These are phyloP conservation scores for Isaurus tuberculatus DNA, from an alignment of 92 coral and sea anemone species.

Conservation along the genomic window DNA sequence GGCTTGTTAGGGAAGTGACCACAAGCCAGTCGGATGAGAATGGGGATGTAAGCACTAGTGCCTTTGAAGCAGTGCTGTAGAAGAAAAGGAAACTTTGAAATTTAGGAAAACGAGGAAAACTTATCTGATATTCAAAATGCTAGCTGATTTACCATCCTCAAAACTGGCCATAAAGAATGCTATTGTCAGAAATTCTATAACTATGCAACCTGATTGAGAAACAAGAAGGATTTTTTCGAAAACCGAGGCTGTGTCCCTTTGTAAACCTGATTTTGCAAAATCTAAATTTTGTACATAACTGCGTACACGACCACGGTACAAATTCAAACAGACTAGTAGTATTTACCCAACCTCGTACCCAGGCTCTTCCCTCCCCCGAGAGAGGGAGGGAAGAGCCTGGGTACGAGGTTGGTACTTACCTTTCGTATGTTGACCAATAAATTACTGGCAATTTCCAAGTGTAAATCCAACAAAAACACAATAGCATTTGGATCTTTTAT, in stretches of 20 bases:
- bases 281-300: too few relatives aligned
- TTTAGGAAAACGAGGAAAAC: not conserved
- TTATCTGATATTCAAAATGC: too few relatives aligned
- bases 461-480: slow-evolving; percentile 69
- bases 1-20: slow-evolving; percentile 55
- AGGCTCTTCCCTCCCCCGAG: too few relatives aligned
- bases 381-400: too few relatives aligned
- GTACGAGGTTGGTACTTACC: slow-evolving; percentile 63
- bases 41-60: slow-evolving; percentile 67
- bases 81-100: not conserved
- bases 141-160: too few relatives aligned
- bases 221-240: too few relatives aligned
- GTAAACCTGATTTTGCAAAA: too few relatives aligned
- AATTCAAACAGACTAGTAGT: too few relatives aligned
- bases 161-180: not conserved
- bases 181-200: not conserved
- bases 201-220: not conserved
- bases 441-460: slow-evolving; percentile 68
- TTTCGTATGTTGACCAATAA: slow-evolving; percentile 71
- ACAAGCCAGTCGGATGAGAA: slow-evolving; percentile 55
- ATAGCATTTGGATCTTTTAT: slow-evolving; percentile 74
- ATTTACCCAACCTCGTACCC: not conserved
- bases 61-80: slow-evolving; percentile 78
- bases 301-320: too few relatives aligned
- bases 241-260: too few relatives aligned